A percentile compares a stretch with the other conserved stretches of the same genome.
phyloP scores from a whole-genome alignment of 2,888 invertebrate species.

The Labia minor region DNA sequence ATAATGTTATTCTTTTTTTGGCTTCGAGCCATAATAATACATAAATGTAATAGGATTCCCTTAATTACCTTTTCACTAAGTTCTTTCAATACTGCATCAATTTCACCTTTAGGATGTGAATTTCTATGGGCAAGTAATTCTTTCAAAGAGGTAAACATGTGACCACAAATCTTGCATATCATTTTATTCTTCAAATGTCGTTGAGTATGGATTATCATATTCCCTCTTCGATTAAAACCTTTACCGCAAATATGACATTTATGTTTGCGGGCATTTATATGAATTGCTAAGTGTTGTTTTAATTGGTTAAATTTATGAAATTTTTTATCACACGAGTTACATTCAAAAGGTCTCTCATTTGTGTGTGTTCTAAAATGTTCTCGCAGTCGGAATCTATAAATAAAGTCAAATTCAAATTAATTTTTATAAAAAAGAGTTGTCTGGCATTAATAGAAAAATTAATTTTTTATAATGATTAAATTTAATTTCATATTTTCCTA shows the following conservation, averaged over 20 bases:
- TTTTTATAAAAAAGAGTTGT: background rate
- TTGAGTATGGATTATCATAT: conserved; percentile 20
- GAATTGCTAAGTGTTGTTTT: conserved; percentile 21
- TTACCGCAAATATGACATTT: conserved; percentile 24
- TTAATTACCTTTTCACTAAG: conserved; percentile 3
- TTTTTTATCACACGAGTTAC: conserved; percentile 20
- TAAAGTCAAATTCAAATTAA: background rate
- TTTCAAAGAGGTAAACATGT: conserved; percentile 16
- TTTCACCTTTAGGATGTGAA: conserved; percentile 19
- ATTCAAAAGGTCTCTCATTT: conserved; percentile 21
- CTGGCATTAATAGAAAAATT: background rate
- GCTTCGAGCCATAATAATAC: no score
- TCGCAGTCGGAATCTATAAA: conserved; percentile 28
- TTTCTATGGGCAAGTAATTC: conserved; percentile 20
- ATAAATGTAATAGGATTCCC: no score
- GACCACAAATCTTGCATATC: conserved; percentile 19
- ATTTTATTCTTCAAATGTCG: conserved; percentile 18
- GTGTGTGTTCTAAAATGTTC: conserved; percentile 34
- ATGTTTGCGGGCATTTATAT: conserved; percentile 18
- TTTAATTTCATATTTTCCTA: no score
- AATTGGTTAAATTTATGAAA: conserved; percentile 22
- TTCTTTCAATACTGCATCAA: conserved; percentile 14
- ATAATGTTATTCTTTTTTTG: no score
- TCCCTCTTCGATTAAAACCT: conserved; percentile 23
- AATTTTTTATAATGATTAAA: no score